These are phyloP conservation scores for Anthonomus grandis DNA, from an alignment of 1,140 invertebrate genomes.

Conservation along the genomic window DNA sequence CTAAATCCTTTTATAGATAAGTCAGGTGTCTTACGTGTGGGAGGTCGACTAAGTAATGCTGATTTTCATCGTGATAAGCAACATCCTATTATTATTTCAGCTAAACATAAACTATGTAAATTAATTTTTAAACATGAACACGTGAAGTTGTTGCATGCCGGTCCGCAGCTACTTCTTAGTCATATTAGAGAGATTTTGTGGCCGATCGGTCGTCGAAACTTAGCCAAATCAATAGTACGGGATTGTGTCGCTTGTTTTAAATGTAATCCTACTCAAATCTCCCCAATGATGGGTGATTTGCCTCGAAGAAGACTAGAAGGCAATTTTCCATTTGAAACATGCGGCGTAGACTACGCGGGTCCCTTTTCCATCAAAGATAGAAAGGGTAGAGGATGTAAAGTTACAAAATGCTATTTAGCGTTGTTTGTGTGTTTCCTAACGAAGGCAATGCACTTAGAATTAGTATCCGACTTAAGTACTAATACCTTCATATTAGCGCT, in stretches of 20 bases:
- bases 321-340: slow-evolving; percentile 34
- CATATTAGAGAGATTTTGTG: neutral
- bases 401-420: slow-evolving; percentile 32
- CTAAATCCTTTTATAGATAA: too few species aligned
- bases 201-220: slow-evolving; percentile 20
- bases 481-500: slow-evolving; percentile 35
- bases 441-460: slow-evolving; percentile 44
- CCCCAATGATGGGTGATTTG: slow-evolving; percentile 41
- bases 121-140: neutral
- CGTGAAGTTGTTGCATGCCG: neutral
- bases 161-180: neutral
- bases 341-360: slow-evolving; percentile 42
- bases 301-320: slow-evolving; percentile 36
- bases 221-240: slow-evolving; percentile 18
- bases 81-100: slow-evolving; percentile 4
- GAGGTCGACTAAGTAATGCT: too few species aligned
- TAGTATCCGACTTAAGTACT: slow-evolving; percentile 26
- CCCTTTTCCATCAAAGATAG: slow-evolving; percentile 35
- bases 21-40: too few species aligned
- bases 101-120: slow-evolving; percentile 5
- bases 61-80: slow-evolving; percentile 24
- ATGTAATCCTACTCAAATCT: slow-evolving; percentile 6
- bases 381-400: slow-evolving; percentile 25
- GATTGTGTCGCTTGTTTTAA: slow-evolving; percentile 23
- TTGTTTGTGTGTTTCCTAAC: slow-evolving; percentile 39